Conservation (phyloP, 1,140 invertebrate genomes). For the Plectrocnemia conspersa region DNA sequence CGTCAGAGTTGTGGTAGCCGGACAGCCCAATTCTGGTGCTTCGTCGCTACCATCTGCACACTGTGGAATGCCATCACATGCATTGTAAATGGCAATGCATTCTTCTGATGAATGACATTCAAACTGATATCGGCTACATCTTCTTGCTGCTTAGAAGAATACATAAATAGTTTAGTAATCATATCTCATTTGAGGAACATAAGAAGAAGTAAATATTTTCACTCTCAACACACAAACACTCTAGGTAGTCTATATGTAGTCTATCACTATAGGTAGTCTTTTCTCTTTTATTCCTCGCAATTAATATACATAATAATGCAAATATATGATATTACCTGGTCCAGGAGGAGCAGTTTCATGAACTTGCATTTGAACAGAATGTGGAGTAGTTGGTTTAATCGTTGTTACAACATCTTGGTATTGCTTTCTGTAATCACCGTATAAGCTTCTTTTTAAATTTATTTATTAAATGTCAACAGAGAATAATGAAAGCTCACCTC, state of each 20-base stretch:
- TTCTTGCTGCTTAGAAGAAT: constrained; percentile 37
- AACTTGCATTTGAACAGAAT: constrained; percentile 8
- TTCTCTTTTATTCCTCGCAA: no score
- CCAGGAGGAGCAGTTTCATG: constrained; percentile 9
- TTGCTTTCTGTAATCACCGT: constrained; percentile 6
- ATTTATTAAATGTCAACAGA: background rate
- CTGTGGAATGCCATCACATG: constrained; percentile 91
- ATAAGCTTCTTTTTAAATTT: no score
- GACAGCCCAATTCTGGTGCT: constrained; percentile 74
- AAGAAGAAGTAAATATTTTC: no score
- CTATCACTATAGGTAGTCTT: no score
- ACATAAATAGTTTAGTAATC: no score
- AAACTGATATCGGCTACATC: constrained; percentile 80
- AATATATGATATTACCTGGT: constrained; percentile 15
- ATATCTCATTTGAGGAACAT: no score
- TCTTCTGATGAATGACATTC: constrained; percentile 79
- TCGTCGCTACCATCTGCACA: constrained; percentile 90
- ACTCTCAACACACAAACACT: no score
- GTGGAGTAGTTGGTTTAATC: constrained; percentile 22
- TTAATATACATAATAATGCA: no score
- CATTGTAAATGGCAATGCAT: constrained; percentile 94
- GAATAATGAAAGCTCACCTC: constrained; percentile 49
- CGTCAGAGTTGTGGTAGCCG: constrained; percentile 45
- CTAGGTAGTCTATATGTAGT: no score
- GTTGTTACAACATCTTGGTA: constrained; percentile 26